Evolutionary conservation across 2,113 vertebrate genomes (phyloP).

Genomic region (Tragulus kanchil): DNA sequence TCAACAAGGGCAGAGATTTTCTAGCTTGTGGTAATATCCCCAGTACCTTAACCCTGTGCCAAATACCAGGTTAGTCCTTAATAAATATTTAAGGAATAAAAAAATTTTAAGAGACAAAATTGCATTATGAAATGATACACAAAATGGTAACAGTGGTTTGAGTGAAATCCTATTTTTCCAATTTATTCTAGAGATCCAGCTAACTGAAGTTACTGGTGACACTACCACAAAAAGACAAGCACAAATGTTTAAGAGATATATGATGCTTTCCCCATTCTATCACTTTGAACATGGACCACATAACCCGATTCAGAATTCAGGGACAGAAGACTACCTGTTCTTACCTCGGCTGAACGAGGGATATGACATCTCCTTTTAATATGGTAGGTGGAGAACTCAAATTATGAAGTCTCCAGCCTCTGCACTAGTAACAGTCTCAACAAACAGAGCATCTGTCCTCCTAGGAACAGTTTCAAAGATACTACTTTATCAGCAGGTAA

Average conservation of each 20-base stretch:
- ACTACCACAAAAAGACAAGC: not conserved
- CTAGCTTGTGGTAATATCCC: not conserved
- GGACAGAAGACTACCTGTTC: conserved; percentile 67
- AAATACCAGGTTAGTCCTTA: not conserved
- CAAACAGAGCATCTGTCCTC: conserved; percentile 70
- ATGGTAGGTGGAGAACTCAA: conserved; percentile 7
- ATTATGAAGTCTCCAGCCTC: conserved; percentile 48
- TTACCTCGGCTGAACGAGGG: conserved; percentile 97
- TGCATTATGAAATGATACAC: conserved; percentile 1
- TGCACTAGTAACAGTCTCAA: conserved; percentile 67
- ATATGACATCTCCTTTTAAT: no score
- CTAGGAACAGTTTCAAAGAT: conserved; percentile 58
- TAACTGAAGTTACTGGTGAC: conserved; percentile 14
- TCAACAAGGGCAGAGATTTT: conserved; percentile 28
- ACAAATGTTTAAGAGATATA: conserved; percentile 31
- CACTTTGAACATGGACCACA: not conserved
- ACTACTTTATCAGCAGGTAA: conserved; percentile 68
- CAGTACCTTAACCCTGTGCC: not conserved
- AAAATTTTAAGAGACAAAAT: not conserved
- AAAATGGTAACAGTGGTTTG: not conserved
- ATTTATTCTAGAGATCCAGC: conserved; percentile 47
- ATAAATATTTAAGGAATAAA: conserved; percentile 30
- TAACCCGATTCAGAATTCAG: conserved; percentile 65
- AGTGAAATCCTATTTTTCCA: conserved; percentile 20
- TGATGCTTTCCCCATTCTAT: not conserved